Base-by-base conservation (phyloP, 2,888 invertebrate species). In the Pseudolycoriella hygida region DNA sequence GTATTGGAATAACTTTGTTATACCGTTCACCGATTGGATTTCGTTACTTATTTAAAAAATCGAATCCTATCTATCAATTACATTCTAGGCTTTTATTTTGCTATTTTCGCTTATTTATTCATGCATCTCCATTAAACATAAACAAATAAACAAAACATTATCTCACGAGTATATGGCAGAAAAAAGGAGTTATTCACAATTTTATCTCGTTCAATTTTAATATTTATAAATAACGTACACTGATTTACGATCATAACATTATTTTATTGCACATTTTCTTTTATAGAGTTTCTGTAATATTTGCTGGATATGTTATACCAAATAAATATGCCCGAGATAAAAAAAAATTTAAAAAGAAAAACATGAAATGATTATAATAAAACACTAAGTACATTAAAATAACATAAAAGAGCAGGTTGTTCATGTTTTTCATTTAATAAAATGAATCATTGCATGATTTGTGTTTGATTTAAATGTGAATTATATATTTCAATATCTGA, bases 371-470 rank as follows among this genome's bases (percentile, higher is more conserved):
- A 34, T 34, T 34, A 34, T 34, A 34, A 34, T 34, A 34, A 14
- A 34, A 34, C 34, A 34, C 15, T 34, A 34, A 34, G 34, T 34
- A 34, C 34, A 34, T 34, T 34, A 34, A 34, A 34, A 34, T 34
- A 34, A 12, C 15, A 34, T 34, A 34, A 34, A 34, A 34, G 34
- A 34, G 34, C 34, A 34, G 34, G 34, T 34, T 34, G 34, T 14
- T 34, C 34, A 34, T 34, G 34, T 34, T 34, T 14, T 34, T 14
- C 34, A 14, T 34, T 14, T 14, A 14, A 34, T 34, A 34, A 25
- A 34, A 34, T 34, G 34, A 34, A 34, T 34, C 34, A 34, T 34
- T 34, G 34, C n/a, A 34, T 34, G 34, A 34, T 34, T 34, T 34
- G 25, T 25, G 34, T 34, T 34, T 34, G 34, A 34, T 34, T 34